phyloP scores from a whole-genome alignment of 2,113 vertebrate genomes.

The Etheostoma cragini region DNA sequence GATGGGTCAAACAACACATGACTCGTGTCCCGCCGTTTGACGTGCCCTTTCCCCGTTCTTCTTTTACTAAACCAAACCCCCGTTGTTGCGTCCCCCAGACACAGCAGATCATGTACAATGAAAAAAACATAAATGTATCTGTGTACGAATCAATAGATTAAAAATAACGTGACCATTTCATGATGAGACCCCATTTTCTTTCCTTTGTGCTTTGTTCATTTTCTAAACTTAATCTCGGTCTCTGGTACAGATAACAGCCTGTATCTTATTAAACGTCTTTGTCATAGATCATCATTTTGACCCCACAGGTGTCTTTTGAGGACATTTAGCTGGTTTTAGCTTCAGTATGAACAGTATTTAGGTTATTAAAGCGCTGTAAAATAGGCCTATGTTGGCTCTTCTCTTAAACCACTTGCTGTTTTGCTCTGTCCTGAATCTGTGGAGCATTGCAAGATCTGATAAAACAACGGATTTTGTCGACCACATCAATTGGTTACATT shows the following conservation, averaged over 20 bases:
- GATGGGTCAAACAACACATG: too few species aligned
- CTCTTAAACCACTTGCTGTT: background rate
- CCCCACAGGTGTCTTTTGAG: background rate
- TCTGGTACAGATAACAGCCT: slow-evolving; percentile 1
- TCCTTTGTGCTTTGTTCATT: slow-evolving; percentile 21
- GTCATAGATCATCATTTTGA: slow-evolving; percentile 2
- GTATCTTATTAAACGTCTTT: background rate
- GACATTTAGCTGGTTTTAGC: slow-evolving; percentile 7
- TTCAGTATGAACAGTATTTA: slow-evolving; percentile 2
- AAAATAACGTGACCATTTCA: too few species aligned
- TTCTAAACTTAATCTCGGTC: background rate
- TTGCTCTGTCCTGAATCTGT: background rate
- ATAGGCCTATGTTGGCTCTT: background rate
- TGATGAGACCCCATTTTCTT: background rate
- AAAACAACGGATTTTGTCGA: background rate
- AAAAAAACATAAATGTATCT: too few species aligned
- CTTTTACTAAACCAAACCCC: too few species aligned
- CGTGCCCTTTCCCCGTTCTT: too few species aligned
- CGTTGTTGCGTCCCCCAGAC: too few species aligned
- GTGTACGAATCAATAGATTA: too few species aligned
- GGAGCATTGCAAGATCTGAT: background rate
- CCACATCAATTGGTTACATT: background rate
- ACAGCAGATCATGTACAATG: too few species aligned
- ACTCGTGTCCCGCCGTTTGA: too few species aligned
- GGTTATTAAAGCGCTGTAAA: background rate